Conservation (phyloP, 1,140 invertebrate species). For the Magallana angulata region DNA sequence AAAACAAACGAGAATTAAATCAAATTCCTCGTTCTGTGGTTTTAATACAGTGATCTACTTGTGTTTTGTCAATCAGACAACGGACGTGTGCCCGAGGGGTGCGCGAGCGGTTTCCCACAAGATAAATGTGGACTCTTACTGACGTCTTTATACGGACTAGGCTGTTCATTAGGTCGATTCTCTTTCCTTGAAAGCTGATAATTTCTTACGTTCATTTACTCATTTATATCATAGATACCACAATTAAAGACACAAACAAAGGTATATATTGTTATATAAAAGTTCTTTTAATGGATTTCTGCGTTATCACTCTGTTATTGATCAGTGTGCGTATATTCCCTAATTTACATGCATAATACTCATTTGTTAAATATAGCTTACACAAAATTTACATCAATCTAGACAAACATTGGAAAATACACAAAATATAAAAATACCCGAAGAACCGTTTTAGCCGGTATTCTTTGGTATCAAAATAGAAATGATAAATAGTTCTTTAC, state of each 20-base stretch:
- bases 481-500: background rate
- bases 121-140: conserved; percentile 17
- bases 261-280: background rate
- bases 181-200: conserved; percentile 10
- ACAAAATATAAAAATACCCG: background rate
- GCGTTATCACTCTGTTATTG: background rate
- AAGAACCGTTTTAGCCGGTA: background rate
- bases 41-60: background rate
- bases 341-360: background rate
- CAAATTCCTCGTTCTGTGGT: background rate
- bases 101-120: background rate
- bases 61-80: background rate
- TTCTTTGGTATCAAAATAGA: background rate
- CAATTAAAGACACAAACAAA: background rate
- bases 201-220: background rate
- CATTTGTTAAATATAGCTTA: background rate
- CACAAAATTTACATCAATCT: background rate
- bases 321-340: background rate
- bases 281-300: conserved; percentile 23
- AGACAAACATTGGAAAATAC: background rate
- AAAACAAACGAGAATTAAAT: background rate
- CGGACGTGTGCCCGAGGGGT: background rate
- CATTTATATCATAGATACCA: background rate
- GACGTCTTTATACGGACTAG: background rate
- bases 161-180: background rate